Evolutionary conservation across 2,888 invertebrate genomes (phyloP), one percentile per base, ranked within the genome.

Genomic region (Tolmerus cingulatus): DNA sequence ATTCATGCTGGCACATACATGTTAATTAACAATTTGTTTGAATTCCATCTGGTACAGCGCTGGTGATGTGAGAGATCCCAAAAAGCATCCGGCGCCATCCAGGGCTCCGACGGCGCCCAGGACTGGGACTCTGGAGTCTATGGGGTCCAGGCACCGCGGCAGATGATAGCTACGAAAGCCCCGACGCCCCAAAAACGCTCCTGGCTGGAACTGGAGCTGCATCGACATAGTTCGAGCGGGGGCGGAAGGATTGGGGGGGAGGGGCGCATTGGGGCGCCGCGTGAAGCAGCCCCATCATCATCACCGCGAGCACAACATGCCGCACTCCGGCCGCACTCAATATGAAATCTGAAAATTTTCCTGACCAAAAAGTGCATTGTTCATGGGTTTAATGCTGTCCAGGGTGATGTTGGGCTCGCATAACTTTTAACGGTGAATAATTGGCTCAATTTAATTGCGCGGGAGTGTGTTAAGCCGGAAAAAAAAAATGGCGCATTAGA

Each of bases 21-120:
- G 86, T 86, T 86, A 86, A 86, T 86, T 86, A 86, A 86, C 86
- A 86, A 86, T 86, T 86, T 86, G 57, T 57, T 86, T 51, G 55
- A 86, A 86, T 86, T 86, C 86, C 86, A 85, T 74, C 85, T 85
- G 82, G 82, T 82, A 66, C 40, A 19, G 57, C 40, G 66, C 37
- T 37, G 30, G 51, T 51, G 79, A 46, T 79, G 79, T 79, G 79
- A 76, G 79, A 34, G 79, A 79, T 79, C 46, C 51, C 51, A 51
- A 79, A 79, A 79, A 46, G 79, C 51, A 78, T 51, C 51, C 27
- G 46, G 27, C 76, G 16, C n/a, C 76, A 76, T 14, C 37, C n/a
- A 34, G 66, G 57, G 57, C 9, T 57, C 57, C 23, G 34, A 1
- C 7, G 34, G 34, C 34, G 34, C 0, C 34, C 7, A 7, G 7